A percentile compares a stretch with the other conserved stretches of the same genome.
phyloP scores from a whole-genome alignment of 2,113 vertebrate species.

The Himantopus leucocephalus region DNA sequence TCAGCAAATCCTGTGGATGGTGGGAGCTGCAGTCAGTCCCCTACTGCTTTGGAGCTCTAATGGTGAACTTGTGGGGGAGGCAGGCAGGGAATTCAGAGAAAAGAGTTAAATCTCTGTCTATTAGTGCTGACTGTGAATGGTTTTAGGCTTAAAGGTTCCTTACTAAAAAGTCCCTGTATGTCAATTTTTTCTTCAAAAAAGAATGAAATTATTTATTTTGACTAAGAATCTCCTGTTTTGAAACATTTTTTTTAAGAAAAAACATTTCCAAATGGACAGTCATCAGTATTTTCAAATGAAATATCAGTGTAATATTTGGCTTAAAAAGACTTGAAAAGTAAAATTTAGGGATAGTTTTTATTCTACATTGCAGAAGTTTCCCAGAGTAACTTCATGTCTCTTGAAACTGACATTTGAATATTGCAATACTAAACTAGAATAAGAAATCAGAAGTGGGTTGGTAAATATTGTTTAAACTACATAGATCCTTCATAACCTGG shows the following conservation, averaged over 20 bases:
- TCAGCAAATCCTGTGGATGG: neutral
- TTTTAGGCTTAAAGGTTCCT: neutral
- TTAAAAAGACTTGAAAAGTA: neutral
- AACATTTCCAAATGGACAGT: neutral
- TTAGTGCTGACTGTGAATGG: neutral
- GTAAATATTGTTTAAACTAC: neutral
- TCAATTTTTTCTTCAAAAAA: neutral
- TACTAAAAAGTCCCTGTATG: neutral
- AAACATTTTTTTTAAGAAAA: neutral
- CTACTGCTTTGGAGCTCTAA: neutral
- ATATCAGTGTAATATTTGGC: neutral
- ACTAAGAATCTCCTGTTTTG: neutral
- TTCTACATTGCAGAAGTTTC: neutral
- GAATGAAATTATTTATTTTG: neutral
- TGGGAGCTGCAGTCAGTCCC: neutral
- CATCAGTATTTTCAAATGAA: neutral
- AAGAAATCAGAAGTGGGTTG: neutral
- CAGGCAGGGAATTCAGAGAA: neutral
- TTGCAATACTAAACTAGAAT: neutral
- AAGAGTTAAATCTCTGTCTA: neutral
- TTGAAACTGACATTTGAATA: neutral
- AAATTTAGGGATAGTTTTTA: neutral
- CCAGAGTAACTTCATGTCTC: neutral
- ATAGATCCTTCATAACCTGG: neutral
- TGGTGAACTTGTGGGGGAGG: neutral